phyloP scores from a whole-genome alignment of 2,888 invertebrate species.

The Strigamia maritima region DNA sequence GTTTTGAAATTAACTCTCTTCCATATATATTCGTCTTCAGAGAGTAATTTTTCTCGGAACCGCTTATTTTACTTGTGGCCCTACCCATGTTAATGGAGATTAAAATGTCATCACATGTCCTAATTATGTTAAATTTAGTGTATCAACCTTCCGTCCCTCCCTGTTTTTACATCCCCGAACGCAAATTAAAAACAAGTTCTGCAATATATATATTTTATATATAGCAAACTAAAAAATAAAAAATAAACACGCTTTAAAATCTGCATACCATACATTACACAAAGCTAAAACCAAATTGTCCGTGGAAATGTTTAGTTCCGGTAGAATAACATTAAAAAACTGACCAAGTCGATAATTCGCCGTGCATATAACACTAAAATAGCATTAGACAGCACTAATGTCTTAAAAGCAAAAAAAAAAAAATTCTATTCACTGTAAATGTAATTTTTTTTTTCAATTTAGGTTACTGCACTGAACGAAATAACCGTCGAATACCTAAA shows the following conservation, averaged over 20 bases:
- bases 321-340: no score
- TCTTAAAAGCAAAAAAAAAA: no score
- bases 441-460: no score
- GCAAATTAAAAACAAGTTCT: conserved; percentile 6
- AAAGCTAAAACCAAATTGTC: no score
- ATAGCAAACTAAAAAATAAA: not conserved
- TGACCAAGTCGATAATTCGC: no score
- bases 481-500: no score
- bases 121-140: conserved; percentile 23
- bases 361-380: no score
- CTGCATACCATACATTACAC: not conserved
- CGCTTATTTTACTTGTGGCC: conserved; percentile 19
- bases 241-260: not conserved
- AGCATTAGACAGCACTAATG: no score
- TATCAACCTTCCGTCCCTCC: conserved; percentile 11
- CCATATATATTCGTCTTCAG: conserved; percentile 9
- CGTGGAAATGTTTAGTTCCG: no score
- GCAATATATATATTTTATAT: not conserved
- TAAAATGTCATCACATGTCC: conserved; percentile 23
- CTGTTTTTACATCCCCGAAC: not conserved
- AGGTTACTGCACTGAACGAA: no score
- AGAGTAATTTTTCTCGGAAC: conserved; percentile 10
- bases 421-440: no score
- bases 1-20: not conserved
- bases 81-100: conserved; percentile 19